Percentiles rank a stretch among this genome's conserved stretches.
phyloP scores from a whole-genome alignment of 2,888 invertebrate genomes.

The Pomacea canaliculata region DNA sequence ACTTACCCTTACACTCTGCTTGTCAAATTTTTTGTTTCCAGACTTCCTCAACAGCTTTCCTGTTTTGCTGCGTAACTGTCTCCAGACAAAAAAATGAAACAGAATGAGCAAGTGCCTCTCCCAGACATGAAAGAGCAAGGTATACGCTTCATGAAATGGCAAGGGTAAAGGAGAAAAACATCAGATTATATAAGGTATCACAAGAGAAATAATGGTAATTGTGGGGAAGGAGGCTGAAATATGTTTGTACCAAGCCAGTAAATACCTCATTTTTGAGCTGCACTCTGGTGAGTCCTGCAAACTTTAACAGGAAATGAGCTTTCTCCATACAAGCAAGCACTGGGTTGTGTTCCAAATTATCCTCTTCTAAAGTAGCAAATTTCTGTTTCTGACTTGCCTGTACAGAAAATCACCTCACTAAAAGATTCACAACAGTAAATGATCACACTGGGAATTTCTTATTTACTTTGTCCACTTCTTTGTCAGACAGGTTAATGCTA shows the following conservation, averaged over 20 bases:
- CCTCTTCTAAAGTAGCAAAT: slow-evolving; percentile 44
- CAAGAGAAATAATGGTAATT: too few relatives aligned
- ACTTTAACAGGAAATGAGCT: slow-evolving; percentile 62
- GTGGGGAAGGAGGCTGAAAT: too few relatives aligned
- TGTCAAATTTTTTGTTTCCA: slow-evolving; percentile 43
- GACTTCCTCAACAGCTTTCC: slow-evolving; percentile 52
- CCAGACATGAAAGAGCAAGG: not conserved
- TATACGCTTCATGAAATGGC: not conserved
- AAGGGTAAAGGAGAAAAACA: too few relatives aligned
- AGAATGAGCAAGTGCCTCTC: not conserved
- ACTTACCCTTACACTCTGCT: slow-evolving; percentile 36
- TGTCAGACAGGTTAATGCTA: too few relatives aligned
- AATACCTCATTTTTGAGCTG: slow-evolving; percentile 62
- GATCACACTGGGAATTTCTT: too few relatives aligned
- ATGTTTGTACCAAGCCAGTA: too few relatives aligned
- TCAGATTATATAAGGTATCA: too few relatives aligned
- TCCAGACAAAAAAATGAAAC: slow-evolving; percentile 3
- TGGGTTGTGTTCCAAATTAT: slow-evolving; percentile 45
- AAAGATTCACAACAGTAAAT: not conserved
- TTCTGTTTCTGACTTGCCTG: slow-evolving; percentile 59
- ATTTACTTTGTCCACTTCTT: too few relatives aligned
- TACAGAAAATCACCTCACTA: slow-evolving; percentile 5
- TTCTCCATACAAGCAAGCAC: slow-evolving; percentile 40
- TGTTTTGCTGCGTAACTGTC: slow-evolving; percentile 50
- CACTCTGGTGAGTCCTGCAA: slow-evolving; percentile 64